phyloP scores from a whole-genome alignment of 2,888 invertebrate species.

The Ceramica pisi region DNA sequence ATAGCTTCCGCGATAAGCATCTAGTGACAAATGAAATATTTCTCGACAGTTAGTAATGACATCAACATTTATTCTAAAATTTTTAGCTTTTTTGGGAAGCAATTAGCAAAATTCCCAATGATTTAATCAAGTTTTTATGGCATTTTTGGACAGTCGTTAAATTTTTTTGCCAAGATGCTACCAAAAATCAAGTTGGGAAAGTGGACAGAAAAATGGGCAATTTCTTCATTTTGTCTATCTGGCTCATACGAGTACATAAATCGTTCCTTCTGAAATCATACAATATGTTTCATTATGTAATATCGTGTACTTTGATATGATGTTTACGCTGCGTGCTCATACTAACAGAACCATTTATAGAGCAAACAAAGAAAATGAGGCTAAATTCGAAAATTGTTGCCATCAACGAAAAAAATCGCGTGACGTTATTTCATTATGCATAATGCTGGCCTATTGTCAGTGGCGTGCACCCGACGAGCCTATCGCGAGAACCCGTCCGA shows the following conservation, averaged over 20 bases:
- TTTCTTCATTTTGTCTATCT: conserved; percentile 14
- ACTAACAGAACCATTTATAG: conserved; percentile 31
- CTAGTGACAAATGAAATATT: conserved; percentile 54
- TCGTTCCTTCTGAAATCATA: not conserved
- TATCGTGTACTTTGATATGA: conserved; percentile 5
- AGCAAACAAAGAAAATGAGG: conserved; percentile 56
- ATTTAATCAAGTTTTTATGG: conserved; percentile 41
- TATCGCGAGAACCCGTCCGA: conserved; percentile 68
- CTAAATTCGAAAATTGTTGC: conserved; percentile 66
- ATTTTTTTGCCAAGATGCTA: not conserved
- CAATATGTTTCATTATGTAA: not conserved
- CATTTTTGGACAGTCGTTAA: conserved; percentile 17
- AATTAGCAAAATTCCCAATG: conserved; percentile 48
- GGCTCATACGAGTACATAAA: not conserved
- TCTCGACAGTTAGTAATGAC: conserved; percentile 34
- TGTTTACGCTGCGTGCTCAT: conserved; percentile 18
- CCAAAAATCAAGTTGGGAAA: conserved; percentile 3
- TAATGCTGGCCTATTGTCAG: conserved; percentile 69
- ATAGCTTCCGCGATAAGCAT: conserved; percentile 41
- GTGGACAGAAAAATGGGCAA: not conserved
- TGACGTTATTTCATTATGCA: conserved; percentile 69
- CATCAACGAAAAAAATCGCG: conserved; percentile 60
- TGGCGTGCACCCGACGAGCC: conserved; percentile 66
- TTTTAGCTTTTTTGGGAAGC: conserved; percentile 11
- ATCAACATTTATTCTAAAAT: conserved; percentile 32